These are phyloP conservation scores for Drosophila pegasa DNA, from an alignment of 2,888 invertebrate species.

Conservation along the genomic window DNA sequence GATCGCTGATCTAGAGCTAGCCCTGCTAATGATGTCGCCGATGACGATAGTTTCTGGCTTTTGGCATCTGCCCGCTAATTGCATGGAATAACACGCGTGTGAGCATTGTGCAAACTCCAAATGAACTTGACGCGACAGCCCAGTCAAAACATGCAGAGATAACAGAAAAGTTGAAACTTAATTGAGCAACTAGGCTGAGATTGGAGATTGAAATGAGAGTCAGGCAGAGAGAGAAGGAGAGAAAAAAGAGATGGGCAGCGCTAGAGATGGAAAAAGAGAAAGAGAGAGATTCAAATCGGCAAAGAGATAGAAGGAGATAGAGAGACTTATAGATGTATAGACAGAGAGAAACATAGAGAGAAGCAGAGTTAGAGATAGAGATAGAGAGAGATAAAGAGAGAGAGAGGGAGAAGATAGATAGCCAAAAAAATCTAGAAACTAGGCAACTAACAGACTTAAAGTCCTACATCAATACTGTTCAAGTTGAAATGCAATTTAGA, in stretches of 20 bases:
- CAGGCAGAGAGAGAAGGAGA: neutral
- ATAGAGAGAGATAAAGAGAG: neutral
- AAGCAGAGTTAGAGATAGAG: neutral
- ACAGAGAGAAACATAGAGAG: neutral
- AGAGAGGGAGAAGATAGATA: neutral
- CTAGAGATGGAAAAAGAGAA: neutral
- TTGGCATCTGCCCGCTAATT: slow-evolving; percentile 49
- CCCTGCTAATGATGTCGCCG: neutral
- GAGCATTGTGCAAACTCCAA: slow-evolving; percentile 25
- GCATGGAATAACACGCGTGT: slow-evolving; percentile 29
- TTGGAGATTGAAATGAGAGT: neutral
- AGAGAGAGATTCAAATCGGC: neutral
- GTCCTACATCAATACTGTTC: no score
- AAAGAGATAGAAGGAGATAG: no score
- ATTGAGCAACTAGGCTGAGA: neutral
- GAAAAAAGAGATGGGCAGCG: neutral
- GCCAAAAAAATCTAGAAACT: no score
- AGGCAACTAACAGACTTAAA: no score
- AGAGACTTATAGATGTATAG: no score
- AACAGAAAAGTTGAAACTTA: neutral
- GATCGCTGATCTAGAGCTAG: neutral
- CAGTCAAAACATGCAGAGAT: slow-evolving; percentile 10
- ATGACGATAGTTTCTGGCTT: slow-evolving; percentile 24
- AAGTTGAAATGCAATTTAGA: no score
- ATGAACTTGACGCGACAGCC: slow-evolving; percentile 33